Conservation (phyloP, 2,888 invertebrate genomes). For the Amorpha juglandis region DNA sequence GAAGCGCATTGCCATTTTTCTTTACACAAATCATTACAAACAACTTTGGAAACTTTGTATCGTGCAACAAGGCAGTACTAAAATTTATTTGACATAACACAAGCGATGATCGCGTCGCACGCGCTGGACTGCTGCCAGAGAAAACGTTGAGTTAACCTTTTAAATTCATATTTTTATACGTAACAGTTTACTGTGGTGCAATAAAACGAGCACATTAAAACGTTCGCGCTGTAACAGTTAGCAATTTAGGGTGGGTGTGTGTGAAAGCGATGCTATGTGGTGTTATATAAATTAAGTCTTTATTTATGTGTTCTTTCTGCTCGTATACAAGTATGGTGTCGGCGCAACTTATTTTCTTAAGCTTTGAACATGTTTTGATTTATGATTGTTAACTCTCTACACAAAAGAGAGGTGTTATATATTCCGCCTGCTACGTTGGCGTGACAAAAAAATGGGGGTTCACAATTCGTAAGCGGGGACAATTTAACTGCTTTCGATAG, state of each 20-base stretch:
- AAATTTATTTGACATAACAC: slow-evolving; percentile 34
- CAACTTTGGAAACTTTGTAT: neutral
- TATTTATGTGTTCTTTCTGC: too few relatives aligned
- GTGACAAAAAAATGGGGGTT: too few relatives aligned
- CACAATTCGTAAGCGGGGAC: too few relatives aligned
- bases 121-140: slow-evolving; percentile 33
- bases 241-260: neutral
- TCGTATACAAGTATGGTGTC: too few relatives aligned
- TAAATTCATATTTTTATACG: slow-evolving; percentile 41
- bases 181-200: slow-evolving; percentile 27
- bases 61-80: neutral
- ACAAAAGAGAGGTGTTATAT: too few relatives aligned
- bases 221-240: slow-evolving; percentile 12
- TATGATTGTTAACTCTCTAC: too few relatives aligned
- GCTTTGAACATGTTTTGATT: too few relatives aligned
- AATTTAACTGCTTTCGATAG: too few relatives aligned
- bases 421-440: too few relatives aligned
- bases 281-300: neutral
- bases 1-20: too few relatives aligned
- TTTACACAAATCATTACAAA: neutral
- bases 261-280: neutral
- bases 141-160: slow-evolving; percentile 37
- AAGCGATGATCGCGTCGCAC: slow-evolving; percentile 36
- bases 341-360: too few relatives aligned
- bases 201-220: slow-evolving; percentile 29